Conservation (phyloP, 2,797 vertebrate genomes). For the Champsocephalus gunnari region DNA sequence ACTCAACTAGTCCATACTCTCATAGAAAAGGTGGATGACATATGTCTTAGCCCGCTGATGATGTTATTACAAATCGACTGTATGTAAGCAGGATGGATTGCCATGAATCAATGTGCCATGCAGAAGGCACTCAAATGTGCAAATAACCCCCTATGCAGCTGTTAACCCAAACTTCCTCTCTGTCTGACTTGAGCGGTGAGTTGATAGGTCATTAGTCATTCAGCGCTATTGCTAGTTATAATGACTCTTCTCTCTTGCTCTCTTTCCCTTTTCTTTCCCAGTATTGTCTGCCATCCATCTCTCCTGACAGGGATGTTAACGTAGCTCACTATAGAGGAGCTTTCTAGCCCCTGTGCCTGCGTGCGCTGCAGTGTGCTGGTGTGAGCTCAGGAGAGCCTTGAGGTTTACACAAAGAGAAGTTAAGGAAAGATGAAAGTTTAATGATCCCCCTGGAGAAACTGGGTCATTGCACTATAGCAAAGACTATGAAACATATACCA, state of each 20-base stretch:
- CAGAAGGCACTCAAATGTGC: slow-evolving; percentile 53
- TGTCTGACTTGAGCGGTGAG: slow-evolving; percentile 53
- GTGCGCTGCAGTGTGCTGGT: slow-evolving; percentile 27
- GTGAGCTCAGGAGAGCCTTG: slow-evolving; percentile 54
- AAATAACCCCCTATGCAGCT: slow-evolving; percentile 51
- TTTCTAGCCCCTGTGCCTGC: slow-evolving; percentile 33
- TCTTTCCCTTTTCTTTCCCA: slow-evolving; percentile 20
- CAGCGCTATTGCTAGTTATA: slow-evolving; percentile 39
- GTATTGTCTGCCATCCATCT: slow-evolving; percentile 42
- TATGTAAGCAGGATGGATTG: slow-evolving; percentile 40
- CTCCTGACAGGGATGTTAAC: slow-evolving; percentile 48
- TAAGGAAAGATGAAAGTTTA: slow-evolving; percentile 70
- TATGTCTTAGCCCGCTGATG: slow-evolving; percentile 60
- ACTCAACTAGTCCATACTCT: slow-evolving; percentile 33
- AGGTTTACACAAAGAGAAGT: slow-evolving; percentile 64
- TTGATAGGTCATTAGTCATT: slow-evolving; percentile 70
- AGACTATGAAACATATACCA: slow-evolving; percentile 43
- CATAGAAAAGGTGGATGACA: slow-evolving; percentile 46
- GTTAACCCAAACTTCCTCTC: slow-evolving; percentile 58
- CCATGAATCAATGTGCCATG: slow-evolving; percentile 75
- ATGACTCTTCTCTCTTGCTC: slow-evolving; percentile 33
- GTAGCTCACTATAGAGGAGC: slow-evolving; percentile 22
- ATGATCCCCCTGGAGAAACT: slow-evolving; percentile 68
- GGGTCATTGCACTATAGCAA: slow-evolving; percentile 58
- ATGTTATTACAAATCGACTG: slow-evolving; percentile 74